Evolutionary conservation across 2,113 vertebrate species (phyloP).

Genomic region (Haemorhous mexicanus): DNA sequence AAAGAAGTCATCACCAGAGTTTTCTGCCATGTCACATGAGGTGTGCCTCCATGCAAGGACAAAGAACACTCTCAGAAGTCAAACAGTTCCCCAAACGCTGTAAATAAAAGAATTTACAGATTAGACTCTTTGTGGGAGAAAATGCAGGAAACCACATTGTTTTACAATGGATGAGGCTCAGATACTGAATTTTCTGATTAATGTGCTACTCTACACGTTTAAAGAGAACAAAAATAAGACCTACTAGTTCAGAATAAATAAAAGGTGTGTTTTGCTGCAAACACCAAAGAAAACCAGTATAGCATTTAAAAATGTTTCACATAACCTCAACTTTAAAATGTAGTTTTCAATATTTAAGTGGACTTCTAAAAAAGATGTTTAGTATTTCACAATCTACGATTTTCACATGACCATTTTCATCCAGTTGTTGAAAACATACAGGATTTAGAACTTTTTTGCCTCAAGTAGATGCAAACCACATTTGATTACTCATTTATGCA

Average conservation of each 20-base stretch:
- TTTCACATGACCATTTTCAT: neutral
- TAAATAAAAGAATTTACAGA: neutral
- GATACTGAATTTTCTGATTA: neutral
- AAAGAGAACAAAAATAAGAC: neutral
- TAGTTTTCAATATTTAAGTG: neutral
- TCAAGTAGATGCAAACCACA: neutral
- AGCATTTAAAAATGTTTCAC: neutral
- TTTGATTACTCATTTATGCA: neutral
- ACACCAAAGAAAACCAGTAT: neutral
- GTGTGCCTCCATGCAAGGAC: neutral
- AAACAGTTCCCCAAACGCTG: neutral
- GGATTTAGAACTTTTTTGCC: neutral
- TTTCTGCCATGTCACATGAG: neutral
- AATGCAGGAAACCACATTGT: neutral
- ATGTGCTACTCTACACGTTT: neutral
- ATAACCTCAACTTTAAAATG: neutral
- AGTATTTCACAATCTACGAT: neutral
- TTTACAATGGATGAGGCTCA: neutral
- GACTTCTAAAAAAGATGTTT: neutral
- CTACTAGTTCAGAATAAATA: neutral
- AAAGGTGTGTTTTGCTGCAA: neutral
- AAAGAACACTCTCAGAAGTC: neutral
- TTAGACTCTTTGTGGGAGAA: neutral
- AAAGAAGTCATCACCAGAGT: neutral
- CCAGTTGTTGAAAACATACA: neutral